These are phyloP conservation scores for Hemaris fuciformis DNA, from an alignment of 2,888 invertebrate species.

Conservation along the genomic window DNA sequence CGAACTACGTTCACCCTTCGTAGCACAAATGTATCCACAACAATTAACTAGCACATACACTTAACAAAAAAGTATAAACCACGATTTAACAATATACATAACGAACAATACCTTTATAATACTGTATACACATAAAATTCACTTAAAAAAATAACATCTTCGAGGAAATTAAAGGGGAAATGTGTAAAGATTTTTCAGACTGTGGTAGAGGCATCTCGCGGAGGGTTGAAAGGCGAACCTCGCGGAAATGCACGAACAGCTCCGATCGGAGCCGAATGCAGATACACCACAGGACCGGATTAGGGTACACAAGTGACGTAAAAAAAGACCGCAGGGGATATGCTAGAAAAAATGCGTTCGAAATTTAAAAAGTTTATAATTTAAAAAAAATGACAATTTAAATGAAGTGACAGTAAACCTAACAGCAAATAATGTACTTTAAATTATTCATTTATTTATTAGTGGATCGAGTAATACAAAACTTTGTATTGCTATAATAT, in stretches of 20 bases:
- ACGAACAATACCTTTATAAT: slow-evolving; percentile 28
- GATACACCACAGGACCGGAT: slow-evolving; percentile 59
- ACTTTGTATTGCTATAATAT: too few species aligned
- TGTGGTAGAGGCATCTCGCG: slow-evolving; percentile 62
- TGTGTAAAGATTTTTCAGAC: slow-evolving; percentile 70
- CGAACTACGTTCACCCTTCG: slow-evolving; percentile 41
- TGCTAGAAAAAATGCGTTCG: neutral
- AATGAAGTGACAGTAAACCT: too few species aligned
- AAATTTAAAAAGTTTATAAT: neutral
- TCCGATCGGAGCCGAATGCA: slow-evolving; percentile 70
- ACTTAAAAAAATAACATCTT: slow-evolving; percentile 49
- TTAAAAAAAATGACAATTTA: neutral
- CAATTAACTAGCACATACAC: slow-evolving; percentile 62
- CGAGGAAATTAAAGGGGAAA: slow-evolving; percentile 47
- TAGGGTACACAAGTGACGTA: slow-evolving; percentile 18
- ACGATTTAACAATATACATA: slow-evolving; percentile 37
- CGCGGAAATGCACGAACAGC: slow-evolving; percentile 68
- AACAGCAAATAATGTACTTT: too few species aligned
- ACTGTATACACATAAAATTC: slow-evolving; percentile 34
- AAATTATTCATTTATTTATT: too few species aligned
- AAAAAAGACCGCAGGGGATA: neutral
- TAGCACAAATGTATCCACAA: slow-evolving; percentile 50
- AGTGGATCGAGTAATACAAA: too few species aligned
- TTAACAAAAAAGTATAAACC: slow-evolving; percentile 46
- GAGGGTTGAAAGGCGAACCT: slow-evolving; percentile 68